Conservation (phyloP, 2,113 vertebrate genomes). For the Calypte anna region DNA sequence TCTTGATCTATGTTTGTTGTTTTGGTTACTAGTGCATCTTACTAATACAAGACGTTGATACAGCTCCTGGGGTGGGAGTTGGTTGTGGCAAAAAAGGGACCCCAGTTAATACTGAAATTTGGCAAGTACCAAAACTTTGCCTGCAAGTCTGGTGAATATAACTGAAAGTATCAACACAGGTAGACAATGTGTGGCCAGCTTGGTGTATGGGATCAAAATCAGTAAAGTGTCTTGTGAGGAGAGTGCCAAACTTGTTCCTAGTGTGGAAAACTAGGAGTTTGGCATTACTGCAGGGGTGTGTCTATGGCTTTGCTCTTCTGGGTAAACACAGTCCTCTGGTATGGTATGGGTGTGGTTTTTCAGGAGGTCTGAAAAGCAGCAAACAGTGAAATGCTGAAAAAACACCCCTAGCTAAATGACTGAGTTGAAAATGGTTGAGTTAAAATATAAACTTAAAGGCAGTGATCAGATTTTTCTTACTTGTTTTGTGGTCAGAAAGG, state of each 20-base stretch:
- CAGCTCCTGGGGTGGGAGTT: neutral
- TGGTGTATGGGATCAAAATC: neutral
- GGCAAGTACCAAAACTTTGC: neutral
- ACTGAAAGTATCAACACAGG: neutral
- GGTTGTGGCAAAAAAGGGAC: neutral
- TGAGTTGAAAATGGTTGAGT: neutral
- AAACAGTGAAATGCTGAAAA: neutral
- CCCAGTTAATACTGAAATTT: neutral
- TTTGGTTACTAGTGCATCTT: neutral
- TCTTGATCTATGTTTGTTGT: neutral
- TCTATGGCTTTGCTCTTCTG: neutral
- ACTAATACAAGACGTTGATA: neutral
- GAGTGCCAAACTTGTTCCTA: neutral
- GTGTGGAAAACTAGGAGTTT: neutral
- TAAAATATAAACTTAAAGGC: neutral
- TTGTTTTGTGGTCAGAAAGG: neutral
- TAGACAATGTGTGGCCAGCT: neutral
- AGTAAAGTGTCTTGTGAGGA: neutral
- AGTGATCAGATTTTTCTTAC: neutral
- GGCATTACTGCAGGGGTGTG: neutral
- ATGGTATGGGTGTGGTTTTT: neutral
- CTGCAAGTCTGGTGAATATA: neutral
- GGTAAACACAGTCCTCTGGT: neutral
- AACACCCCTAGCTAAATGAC: neutral
- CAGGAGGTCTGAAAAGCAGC: neutral